phyloP scores from a whole-genome alignment of 2,113 vertebrate species.

The Paracanthobrama guichenoti region DNA sequence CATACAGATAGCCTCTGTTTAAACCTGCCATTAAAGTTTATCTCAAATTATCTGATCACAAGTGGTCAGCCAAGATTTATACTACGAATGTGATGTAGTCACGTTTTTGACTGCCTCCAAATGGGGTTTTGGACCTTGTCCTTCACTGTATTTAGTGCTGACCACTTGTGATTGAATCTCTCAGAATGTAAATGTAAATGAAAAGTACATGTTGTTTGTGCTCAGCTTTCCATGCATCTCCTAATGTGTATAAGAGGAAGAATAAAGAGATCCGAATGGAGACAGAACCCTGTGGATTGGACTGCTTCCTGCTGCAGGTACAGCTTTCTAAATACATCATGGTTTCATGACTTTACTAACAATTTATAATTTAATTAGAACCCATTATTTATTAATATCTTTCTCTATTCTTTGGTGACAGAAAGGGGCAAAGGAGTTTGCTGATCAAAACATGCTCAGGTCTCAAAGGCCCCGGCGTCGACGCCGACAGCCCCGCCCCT shows the following conservation, averaged over 20 bases:
- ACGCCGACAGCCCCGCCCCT: slow-evolving; percentile 76
- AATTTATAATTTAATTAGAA: not conserved
- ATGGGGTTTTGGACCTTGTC: not conserved
- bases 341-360: not conserved
- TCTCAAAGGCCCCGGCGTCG: slow-evolving; percentile 86
- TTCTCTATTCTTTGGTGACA: slow-evolving; percentile 54
- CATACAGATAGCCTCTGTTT: not conserved
- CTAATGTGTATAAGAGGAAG: slow-evolving; percentile 97
- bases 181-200: not conserved
- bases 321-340: not conserved
- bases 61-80: not conserved
- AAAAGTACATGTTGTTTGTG: slow-evolving; percentile 55
- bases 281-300: slow-evolving; percentile 90
- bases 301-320: slow-evolving; percentile 97
- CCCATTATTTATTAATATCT: not conserved
- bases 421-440: slow-evolving; percentile 98
- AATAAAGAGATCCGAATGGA: slow-evolving; percentile 94
- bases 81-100: not conserved
- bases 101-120: too few species aligned
- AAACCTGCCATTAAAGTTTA: not conserved
- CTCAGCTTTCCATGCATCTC: slow-evolving; percentile 94
- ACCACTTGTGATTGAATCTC: not conserved
- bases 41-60: not conserved
- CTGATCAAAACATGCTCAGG: slow-evolving; percentile 87
- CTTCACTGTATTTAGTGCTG: not conserved